Conservation (phyloP, 2,113 vertebrate species). For the Paraplagusia blochii region DNA sequence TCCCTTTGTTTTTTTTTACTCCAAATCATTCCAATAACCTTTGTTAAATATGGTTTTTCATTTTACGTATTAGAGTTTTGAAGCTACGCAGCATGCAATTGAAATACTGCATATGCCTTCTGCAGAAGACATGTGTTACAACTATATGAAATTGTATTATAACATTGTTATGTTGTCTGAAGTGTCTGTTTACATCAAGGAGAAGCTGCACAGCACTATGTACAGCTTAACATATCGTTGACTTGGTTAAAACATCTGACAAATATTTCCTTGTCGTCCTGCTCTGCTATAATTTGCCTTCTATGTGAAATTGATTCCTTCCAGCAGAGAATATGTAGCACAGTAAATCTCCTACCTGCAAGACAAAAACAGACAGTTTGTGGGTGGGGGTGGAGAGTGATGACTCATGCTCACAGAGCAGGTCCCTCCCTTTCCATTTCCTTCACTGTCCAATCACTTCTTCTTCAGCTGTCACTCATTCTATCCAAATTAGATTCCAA, state of each 20-base stretch:
- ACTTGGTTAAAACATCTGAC: constrained; percentile 4
- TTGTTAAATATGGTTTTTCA: constrained; percentile 41
- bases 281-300: constrained; percentile 37
- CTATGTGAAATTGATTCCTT: constrained; percentile 40
- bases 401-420: constrained; percentile 75
- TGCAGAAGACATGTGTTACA: too few species aligned
- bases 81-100: constrained; percentile 3
- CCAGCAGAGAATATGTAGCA: constrained; percentile 46
- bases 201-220: background rate
- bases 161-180: too few species aligned
- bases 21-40: constrained; percentile 20
- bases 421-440: constrained; percentile 67
- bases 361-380: constrained; percentile 64
- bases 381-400: constrained; percentile 65
- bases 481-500: constrained; percentile 56
- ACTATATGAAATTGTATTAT: too few species aligned
- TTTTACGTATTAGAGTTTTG: constrained; percentile 19
- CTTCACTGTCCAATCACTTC: constrained; percentile 74
- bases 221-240: too few species aligned
- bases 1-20: constrained; percentile 22
- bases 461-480: constrained; percentile 69
- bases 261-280: constrained; percentile 9
- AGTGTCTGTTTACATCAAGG: background rate
- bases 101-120: background rate
- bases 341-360: constrained; percentile 60